Evolutionary conservation across 1,140 invertebrate species (phyloP).

Genomic region (Apis florea): DNA sequence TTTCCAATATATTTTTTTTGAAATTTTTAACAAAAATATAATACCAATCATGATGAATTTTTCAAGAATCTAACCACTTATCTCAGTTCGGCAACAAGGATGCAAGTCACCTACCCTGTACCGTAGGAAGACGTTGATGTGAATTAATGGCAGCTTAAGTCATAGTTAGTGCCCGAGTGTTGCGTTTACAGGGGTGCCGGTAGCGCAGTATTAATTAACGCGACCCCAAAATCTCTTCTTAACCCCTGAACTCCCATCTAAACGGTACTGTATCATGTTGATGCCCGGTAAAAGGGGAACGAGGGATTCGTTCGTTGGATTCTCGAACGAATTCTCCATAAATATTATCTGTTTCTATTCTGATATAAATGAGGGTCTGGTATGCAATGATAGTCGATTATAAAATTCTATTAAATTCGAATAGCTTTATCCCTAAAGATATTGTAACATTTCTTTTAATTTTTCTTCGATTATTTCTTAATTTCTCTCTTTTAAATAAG

Average conservation of each 20-base stretch:
- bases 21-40: not conserved
- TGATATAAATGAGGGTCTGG: slow-evolving; percentile 61
- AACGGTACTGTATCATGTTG: slow-evolving; percentile 65
- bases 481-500: no score
- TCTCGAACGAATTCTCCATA: slow-evolving; percentile 60
- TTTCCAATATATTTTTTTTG: not conserved
- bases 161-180: slow-evolving; percentile 61
- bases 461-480: not conserved
- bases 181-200: slow-evolving; percentile 47
- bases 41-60: slow-evolving; percentile 3
- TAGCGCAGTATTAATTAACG: slow-evolving; percentile 72
- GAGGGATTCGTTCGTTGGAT: slow-evolving; percentile 38
- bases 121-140: slow-evolving; percentile 80
- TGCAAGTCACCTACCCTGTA: slow-evolving; percentile 74
- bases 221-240: slow-evolving; percentile 76
- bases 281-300: slow-evolving; percentile 46
- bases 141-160: slow-evolving; percentile 80
- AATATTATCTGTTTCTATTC: slow-evolving; percentile 60
- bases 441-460: not conserved
- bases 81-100: slow-evolving; percentile 76
- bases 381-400: slow-evolving; percentile 60
- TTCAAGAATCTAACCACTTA: slow-evolving; percentile 67
- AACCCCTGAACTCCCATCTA: slow-evolving; percentile 70
- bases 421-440: not conserved
- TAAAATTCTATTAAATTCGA: slow-evolving; percentile 9